Percentiles rank a stretch among this genome's conserved stretches.
Conservation (phyloP, 1,140 invertebrate species). For the Globodera rostochiensis region DNA sequence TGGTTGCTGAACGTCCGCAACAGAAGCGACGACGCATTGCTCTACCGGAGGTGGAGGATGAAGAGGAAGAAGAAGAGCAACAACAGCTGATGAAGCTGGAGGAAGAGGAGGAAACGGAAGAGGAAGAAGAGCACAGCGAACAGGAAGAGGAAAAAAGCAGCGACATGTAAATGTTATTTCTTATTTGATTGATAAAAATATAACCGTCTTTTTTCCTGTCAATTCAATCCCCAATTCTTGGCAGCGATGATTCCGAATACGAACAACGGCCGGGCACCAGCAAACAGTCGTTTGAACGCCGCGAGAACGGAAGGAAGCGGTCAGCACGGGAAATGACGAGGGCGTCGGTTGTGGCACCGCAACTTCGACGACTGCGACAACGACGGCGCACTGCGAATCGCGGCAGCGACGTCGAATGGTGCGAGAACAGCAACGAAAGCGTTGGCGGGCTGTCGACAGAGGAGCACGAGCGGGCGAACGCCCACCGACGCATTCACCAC, state of each 20-base stretch:
- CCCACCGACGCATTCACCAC: neutral
- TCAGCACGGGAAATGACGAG: neutral
- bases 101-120: neutral
- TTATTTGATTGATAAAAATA: no score
- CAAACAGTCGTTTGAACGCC: neutral
- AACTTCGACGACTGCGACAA: neutral
- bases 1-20: neutral
- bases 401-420: neutral
- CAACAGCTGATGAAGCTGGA: neutral
- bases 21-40: constrained; percentile 1
- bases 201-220: no score
- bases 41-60: neutral
- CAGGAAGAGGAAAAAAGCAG: neutral
- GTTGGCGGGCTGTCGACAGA: neutral
- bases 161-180: no score
- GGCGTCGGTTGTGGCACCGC: neutral
- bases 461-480: neutral
- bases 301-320: neutral
- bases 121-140: neutral
- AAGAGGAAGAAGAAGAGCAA: constrained; percentile 11
- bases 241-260: neutral
- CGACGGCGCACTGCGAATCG: neutral
- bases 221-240: neutral
- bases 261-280: neutral
- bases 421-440: neutral